Conservation (phyloP, 2,888 invertebrate genomes). For the Coelopa pilipes region DNA sequence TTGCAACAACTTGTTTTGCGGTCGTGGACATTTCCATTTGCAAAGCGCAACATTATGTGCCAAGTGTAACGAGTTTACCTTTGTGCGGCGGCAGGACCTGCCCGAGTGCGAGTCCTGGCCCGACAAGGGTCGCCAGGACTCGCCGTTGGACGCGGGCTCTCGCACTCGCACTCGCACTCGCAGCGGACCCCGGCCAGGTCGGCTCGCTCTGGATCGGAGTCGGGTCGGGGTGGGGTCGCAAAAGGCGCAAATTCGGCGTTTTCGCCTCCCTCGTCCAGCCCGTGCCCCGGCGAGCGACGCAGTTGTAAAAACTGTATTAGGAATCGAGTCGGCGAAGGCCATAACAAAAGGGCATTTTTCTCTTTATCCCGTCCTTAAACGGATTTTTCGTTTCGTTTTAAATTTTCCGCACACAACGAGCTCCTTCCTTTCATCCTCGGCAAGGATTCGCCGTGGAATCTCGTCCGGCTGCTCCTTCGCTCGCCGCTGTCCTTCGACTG, state of each 20-base stretch:
- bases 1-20: constrained; percentile 36
- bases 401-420: constrained; percentile 12
- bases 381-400: constrained; percentile 35
- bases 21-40: constrained; percentile 36
- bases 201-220: neutral
- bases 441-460: neutral
- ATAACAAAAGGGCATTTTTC: constrained; percentile 34
- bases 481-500: neutral
- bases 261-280: neutral
- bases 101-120: too few relatives aligned
- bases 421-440: neutral
- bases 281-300: neutral
- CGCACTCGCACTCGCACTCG: neutral
- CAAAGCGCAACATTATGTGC: constrained; percentile 26
- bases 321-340: constrained; percentile 11
- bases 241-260: constrained; percentile 30
- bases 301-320: constrained; percentile 52
- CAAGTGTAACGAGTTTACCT: constrained; percentile 29
- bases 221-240: neutral
- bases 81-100: neutral
- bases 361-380: constrained; percentile 33
- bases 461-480: constrained; percentile 5
- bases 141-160: neutral
- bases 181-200: neutral
- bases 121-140: too few relatives aligned